These are phyloP conservation scores for Atherinosoma microstoma DNA, from an alignment of 2,797 vertebrate species.

Conservation along the genomic window DNA sequence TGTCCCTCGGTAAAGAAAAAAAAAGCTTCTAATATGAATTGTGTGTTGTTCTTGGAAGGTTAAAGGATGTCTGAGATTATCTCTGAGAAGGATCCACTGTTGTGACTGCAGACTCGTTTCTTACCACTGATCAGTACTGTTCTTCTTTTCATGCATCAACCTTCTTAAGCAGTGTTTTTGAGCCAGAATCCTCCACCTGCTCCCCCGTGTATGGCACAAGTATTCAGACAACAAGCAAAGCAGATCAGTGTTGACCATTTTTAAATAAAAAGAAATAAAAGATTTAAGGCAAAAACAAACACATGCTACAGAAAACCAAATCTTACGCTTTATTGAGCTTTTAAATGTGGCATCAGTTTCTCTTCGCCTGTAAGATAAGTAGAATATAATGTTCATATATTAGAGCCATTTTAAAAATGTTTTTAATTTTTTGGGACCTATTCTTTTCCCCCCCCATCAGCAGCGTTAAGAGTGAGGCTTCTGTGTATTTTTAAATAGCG, in stretches of 20 bases:
- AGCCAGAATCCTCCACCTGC: background rate
- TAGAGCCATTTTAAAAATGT: conserved; percentile 30
- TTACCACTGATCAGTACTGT: conserved; percentile 40
- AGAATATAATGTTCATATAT: conserved; percentile 10
- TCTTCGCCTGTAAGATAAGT: background rate
- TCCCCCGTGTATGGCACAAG: conserved; percentile 1
- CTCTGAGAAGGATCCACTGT: conserved; percentile 37
- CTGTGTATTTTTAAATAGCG: conserved; percentile 32
- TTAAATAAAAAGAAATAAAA: background rate
- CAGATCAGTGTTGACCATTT: conserved; percentile 31
- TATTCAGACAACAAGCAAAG: conserved; percentile 31
- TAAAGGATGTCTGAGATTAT: conserved; percentile 44
- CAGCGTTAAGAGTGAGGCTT: conserved; percentile 28
- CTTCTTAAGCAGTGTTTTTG: background rate
- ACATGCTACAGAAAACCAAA: conserved; percentile 41
- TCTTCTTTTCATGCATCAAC: conserved; percentile 15
- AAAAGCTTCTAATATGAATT: conserved; percentile 43
- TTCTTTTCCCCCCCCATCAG: background rate
- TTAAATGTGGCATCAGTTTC: conserved; percentile 10
- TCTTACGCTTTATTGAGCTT: conserved; percentile 44
- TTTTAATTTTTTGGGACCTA: background rate
- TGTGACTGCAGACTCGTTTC: conserved; percentile 36
- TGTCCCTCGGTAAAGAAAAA: conserved; percentile 17
- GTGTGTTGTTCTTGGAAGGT: conserved; percentile 42
- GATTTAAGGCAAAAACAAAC: conserved; percentile 20